Evolutionary conservation across 2,113 vertebrate genomes (phyloP), one percentile per base, ranked within the genome.

Genomic region (Perognathus longimembris): DNA sequence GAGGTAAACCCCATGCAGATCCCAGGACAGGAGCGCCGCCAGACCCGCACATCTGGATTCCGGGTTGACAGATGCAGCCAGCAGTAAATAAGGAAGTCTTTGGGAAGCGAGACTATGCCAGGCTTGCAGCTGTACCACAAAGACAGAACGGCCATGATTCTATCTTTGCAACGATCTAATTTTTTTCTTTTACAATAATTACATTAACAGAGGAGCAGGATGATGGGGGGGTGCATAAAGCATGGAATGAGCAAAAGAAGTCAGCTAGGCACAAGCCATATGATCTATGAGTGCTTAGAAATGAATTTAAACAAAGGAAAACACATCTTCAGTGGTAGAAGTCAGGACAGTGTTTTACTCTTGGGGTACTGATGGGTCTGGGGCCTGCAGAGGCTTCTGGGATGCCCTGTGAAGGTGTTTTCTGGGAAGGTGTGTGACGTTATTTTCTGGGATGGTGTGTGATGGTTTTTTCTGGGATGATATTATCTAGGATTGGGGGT

Each of bases 331-430:
- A 15, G 21, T 24, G 9, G 36, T 57, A 71, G 36, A 83, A 71
- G 14, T 0, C 15, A 69, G 32, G 6, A 30, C 18, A n/a, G 3
- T 20, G 17, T n/a, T 88, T 79, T 50, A n/a, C 6, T 1, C 10
- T 7, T 40, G 9, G 2, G 4, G 6, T 50, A 57, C 63, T 54
- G 45, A 64, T 4, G 32, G 36, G 12, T 2, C 32, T 30, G 20
- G 7, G 17, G 26, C 1, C 0, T 3, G n/a, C 22, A 22, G 32
- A 66, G 2, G 3, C 20, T 5, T 59, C n/a, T 54, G 22, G 20
- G 26, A 50, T 42, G 5, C 6, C 34, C 21, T 4, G 30, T 17
- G 32, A 70, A 45, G 45, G 45, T 45, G 12, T 45, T 45, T 8
- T 59, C n/a, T 54, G 22, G 15, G 26, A 50, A 36, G 4, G 5